Evolutionary conservation across 2,888 invertebrate species (phyloP).

Genomic region (Oxystoma pomonae): DNA sequence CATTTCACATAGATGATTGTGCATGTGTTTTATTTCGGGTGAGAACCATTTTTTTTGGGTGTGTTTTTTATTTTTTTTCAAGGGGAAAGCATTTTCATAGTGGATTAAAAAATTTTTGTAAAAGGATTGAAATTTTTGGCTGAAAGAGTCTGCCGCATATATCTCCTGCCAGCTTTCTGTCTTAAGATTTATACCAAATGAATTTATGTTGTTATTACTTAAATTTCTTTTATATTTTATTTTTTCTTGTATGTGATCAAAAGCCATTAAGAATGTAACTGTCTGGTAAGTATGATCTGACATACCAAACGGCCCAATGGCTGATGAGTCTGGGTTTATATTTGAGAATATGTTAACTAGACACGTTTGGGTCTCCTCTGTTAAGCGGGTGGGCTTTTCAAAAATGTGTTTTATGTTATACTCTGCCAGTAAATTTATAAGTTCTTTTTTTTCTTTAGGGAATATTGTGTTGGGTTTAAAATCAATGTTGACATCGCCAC

Average conservation of each 20-base stretch:
- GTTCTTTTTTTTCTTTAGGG: background rate
- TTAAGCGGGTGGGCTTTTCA: slow-evolving; percentile 3
- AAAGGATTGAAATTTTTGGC: no score
- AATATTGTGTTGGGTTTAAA: background rate
- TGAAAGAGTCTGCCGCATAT: no score
- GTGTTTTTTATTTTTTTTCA: no score
- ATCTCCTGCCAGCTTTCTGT: slow-evolving; percentile 3
- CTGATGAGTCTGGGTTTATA: background rate
- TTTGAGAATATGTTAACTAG: slow-evolving; percentile 8
- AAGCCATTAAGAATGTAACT: background rate
- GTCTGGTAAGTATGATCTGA: slow-evolving; percentile 4
- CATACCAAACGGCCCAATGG: background rate
- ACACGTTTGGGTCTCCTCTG: background rate
- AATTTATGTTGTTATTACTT: background rate
- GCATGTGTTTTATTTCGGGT: no score
- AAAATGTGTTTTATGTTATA: slow-evolving; percentile 6
- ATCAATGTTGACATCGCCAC: slow-evolving; percentile 5
- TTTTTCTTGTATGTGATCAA: background rate
- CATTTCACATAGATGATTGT: no score
- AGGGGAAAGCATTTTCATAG: no score
- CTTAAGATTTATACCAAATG: background rate
- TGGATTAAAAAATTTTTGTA: no score
- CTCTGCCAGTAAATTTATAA: slow-evolving; percentile 7
- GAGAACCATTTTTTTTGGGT: no score
- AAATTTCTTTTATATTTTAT: slow-evolving; percentile 4